A percentile compares a stretch with the other conserved stretches of the same genome.
Evolutionary conservation across 2,888 invertebrate species (phyloP).

Genomic region (Drosophila ustulata): DNA sequence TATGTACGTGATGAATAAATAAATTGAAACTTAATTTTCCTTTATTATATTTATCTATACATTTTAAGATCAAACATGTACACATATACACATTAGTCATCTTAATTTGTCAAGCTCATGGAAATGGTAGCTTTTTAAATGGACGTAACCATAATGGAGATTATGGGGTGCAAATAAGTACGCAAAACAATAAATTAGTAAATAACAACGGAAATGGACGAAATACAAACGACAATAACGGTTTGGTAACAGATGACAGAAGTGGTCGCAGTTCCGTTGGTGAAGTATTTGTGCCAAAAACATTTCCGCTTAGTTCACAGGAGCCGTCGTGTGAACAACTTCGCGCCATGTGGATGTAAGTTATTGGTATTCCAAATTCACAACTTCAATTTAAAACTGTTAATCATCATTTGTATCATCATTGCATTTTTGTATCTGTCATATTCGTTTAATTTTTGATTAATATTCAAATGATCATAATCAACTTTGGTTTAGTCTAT

Average conservation of each 20-base stretch:
- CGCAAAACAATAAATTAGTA: slow-evolving; percentile 44
- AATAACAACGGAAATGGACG: slow-evolving; percentile 45
- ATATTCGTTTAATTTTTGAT: too few relatives aligned
- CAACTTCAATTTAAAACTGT: neutral
- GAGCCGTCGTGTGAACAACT: slow-evolving; percentile 95
- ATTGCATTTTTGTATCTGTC: too few relatives aligned
- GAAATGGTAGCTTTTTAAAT: slow-evolving; percentile 56
- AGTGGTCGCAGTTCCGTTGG: slow-evolving; percentile 51
- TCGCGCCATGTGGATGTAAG: slow-evolving; percentile 94
- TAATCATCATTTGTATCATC: neutral
- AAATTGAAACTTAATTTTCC: neutral
- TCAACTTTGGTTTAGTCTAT: too few relatives aligned
- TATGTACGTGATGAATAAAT: neutral
- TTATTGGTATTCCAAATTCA: slow-evolving; percentile 1
- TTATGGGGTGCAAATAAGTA: slow-evolving; percentile 37
- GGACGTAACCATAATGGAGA: slow-evolving; percentile 46
- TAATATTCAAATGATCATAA: too few relatives aligned
- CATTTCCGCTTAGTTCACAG: slow-evolving; percentile 79
- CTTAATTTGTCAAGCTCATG: slow-evolving; percentile 39
- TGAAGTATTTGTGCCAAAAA: slow-evolving; percentile 82
- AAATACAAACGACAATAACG: slow-evolving; percentile 23
- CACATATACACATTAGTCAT: slow-evolving; percentile 53
- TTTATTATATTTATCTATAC: neutral
- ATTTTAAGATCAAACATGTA: slow-evolving; percentile 50
- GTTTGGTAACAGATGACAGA: slow-evolving; percentile 32